Evolutionary conservation across 2,797 vertebrate genomes (phyloP).

Genomic region (Acropternis orthonyx): DNA sequence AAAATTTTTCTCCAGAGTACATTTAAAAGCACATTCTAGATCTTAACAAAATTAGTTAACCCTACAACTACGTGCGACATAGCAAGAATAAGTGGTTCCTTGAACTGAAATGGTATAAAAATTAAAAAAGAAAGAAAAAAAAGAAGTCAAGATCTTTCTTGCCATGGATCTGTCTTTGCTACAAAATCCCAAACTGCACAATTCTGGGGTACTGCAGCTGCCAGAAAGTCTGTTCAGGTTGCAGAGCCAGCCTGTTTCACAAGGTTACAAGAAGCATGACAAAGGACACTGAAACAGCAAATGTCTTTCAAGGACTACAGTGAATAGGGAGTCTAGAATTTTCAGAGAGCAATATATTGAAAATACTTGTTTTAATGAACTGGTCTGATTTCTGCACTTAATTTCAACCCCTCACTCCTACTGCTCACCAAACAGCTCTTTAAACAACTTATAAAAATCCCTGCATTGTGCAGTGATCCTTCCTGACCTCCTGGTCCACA

Average conservation of each 20-base stretch:
- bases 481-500: neutral
- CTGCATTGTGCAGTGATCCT: neutral
- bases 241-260: constrained; percentile 7
- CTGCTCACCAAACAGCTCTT: neutral
- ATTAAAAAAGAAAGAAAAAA: neutral
- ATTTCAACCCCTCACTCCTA: neutral
- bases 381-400: neutral
- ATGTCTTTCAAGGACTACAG: neutral
- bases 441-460: neutral
- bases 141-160: neutral
- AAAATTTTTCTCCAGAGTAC: constrained; percentile 24
- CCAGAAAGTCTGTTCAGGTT: constrained; percentile 27
- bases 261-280: neutral
- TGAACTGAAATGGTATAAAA: neutral
- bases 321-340: neutral
- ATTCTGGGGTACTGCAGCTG: neutral
- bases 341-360: neutral
- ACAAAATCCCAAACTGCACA: neutral
- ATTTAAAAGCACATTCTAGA: constrained; percentile 37
- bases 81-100: neutral
- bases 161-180: neutral
- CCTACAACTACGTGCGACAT: neutral
- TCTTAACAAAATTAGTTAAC: constrained; percentile 52
- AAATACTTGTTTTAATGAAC: neutral
- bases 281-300: neutral